Evolutionary conservation across 92 coral and sea anemone genomes (phyloP), one percentile per base, ranked within the genome.

Genomic region (Porites cylindrica): DNA sequence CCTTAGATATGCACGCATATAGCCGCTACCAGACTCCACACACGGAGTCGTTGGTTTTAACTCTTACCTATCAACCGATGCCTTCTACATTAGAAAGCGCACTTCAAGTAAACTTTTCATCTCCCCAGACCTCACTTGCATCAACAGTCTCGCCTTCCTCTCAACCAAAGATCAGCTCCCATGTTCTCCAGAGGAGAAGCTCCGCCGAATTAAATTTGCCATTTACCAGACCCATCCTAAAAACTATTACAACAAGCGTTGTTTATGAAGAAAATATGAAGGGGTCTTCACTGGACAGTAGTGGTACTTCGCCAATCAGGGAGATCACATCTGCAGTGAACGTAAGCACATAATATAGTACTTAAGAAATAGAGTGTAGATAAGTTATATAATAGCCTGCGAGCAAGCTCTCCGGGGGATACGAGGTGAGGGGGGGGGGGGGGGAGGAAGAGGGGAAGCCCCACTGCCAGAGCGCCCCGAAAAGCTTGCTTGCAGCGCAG

Each of bases 311-410:
- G n/a, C 23, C 62, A 2, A 56, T 5, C 13, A 24, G 4, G 32
- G 69, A 81, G n/a, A 10, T 54, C 50, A 18, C 75, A 17, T 68
- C 76, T 54, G 63, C 10, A 69, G n/a, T 58, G 23, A 70, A 16
- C 43, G 85, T 81, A 54, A 81, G 85, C 70, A 12, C 61, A 10
- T 8, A 56, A 56, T 56, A 14, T 10, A 17, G 61, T 56, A 56
- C 16, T 56, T 56, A 38, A 38, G 7, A 38, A 38, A 38, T 38
- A 38, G 47, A 38, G 47, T 38, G 47, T 38, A 38, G 0, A 4
- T 38, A 38, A 38, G 47, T 38, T 7, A 38, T 38, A 38, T 38
- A 38, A 4, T 38, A 38, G 47, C 47, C 47, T 38, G 5, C 47
- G 47, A 38, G 47, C 47, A 38, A 38, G 47, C 47, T 38, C 47